These are phyloP conservation scores for Aurelia coerulea DNA, from an alignment of 30 jellyfish, hydroid and myxozoan genomes.

Conservation along the genomic window DNA sequence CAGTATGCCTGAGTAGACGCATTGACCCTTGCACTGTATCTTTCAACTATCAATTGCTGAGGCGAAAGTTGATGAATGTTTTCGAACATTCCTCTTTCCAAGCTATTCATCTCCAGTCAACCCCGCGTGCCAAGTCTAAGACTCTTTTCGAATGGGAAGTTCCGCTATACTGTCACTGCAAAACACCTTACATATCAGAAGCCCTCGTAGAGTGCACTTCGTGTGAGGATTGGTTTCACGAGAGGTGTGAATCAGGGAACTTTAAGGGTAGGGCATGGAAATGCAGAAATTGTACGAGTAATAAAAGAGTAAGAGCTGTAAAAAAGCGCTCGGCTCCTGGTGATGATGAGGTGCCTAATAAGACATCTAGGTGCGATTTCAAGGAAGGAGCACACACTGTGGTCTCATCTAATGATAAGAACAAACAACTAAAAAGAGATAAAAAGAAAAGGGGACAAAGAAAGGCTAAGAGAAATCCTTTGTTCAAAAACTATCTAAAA, in stretches of 20 bases:
- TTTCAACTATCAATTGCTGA: not conserved
- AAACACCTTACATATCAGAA: not conserved
- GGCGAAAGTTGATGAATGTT: not conserved
- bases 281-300: not conserved
- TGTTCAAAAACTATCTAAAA: too few relatives aligned
- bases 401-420: too few relatives aligned
- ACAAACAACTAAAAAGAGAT: too few relatives aligned
- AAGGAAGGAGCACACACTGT: too few relatives aligned
- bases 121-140: not conserved
- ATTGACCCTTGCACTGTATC: conserved; percentile 6
- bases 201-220: not conserved
- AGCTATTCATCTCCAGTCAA: not conserved
- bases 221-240: conserved; percentile 26
- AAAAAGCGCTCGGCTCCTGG: too few relatives aligned
- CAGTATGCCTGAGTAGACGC: not conserved
- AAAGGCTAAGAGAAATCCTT: too few relatives aligned
- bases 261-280: not conserved
- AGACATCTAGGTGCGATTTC: too few relatives aligned
- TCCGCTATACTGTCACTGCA: conserved; percentile 21
- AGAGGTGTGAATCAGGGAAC: not conserved
- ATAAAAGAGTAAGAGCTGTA: not conserved
- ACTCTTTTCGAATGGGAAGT: not conserved
- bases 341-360: too few relatives aligned
- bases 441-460: too few relatives aligned
- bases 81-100: not conserved